Conservation (phyloP, 2,888 invertebrate genomes). For the Leptogaster cylindrica region DNA sequence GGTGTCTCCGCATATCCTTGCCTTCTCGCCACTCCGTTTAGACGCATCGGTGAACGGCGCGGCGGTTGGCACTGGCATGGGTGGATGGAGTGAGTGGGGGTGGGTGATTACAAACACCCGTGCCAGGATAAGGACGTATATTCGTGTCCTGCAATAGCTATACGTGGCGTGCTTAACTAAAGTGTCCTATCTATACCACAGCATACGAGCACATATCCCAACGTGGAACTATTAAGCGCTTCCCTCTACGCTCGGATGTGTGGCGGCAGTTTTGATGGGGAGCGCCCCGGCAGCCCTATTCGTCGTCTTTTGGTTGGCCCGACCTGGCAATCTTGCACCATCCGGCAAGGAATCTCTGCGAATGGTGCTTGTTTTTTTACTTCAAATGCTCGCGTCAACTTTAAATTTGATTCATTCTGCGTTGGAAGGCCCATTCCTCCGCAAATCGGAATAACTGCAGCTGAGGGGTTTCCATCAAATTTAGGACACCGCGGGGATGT, state of each 20-base stretch:
- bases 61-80: not conserved
- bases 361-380: conserved; percentile 3
- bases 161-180: conserved; percentile 22
- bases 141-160: not conserved
- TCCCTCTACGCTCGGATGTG: conserved; percentile 12
- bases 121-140: not conserved
- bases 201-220: conserved; percentile 32
- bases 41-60: conserved; percentile 36
- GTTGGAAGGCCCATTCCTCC: not conserved
- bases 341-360: not conserved
- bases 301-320: conserved; percentile 25
- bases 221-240: conserved; percentile 37
- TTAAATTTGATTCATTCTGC: conserved; percentile 28
- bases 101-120: conserved; percentile 16
- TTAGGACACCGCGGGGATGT: not conserved
- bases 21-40: conserved; percentile 12
- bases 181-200: conserved; percentile 34
- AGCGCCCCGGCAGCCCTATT: conserved; percentile 13
- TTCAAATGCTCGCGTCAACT: conserved; percentile 11
- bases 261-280: conserved; percentile 20
- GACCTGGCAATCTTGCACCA: conserved; percentile 1
- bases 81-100: not conserved
- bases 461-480: not conserved
- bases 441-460: too few species aligned
- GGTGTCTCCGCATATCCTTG: conserved; percentile 35